These are phyloP conservation scores for Teleogryllus occipitalis DNA, from an alignment of 1,140 invertebrate species.

Conservation along the genomic window DNA sequence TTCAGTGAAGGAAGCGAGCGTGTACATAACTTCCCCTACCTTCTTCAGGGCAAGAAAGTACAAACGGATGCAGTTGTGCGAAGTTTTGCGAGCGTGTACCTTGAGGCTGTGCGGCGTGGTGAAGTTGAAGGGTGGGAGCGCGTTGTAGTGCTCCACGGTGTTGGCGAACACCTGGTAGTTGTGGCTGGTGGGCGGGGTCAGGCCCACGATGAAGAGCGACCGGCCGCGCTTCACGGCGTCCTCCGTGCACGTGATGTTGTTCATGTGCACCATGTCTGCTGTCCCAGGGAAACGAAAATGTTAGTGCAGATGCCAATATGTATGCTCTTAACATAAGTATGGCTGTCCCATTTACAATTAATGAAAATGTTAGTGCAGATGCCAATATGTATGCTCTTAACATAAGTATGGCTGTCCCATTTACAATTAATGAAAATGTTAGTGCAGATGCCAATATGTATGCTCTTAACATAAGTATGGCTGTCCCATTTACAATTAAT, in stretches of 20 bases:
- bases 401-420: too few relatives aligned
- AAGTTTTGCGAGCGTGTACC: background rate
- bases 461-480: too few relatives aligned
- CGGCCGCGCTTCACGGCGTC: constrained; percentile 61
- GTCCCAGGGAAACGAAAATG: background rate
- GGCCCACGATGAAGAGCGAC: constrained; percentile 76
- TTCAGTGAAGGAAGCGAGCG: too few relatives aligned
- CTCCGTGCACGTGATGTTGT: constrained; percentile 24
- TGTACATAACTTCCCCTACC: too few relatives aligned
- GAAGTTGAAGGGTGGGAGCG: constrained; percentile 67
- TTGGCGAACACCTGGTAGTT: constrained; percentile 64
- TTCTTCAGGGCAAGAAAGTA: too few relatives aligned
- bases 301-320: background rate
- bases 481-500: background rate
- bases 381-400: too few relatives aligned
- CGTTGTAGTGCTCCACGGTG: constrained; percentile 67
- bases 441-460: background rate
- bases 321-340: too few relatives aligned
- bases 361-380: background rate
- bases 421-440: background rate
- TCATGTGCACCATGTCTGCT: background rate
- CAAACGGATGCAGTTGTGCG: too few relatives aligned
- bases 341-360: too few relatives aligned
- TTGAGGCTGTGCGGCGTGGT: constrained; percentile 45
- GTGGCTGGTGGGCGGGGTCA: constrained; percentile 65